Base-by-base conservation (phyloP, 2,797 vertebrate species). In the Cyprinella venusta region DNA sequence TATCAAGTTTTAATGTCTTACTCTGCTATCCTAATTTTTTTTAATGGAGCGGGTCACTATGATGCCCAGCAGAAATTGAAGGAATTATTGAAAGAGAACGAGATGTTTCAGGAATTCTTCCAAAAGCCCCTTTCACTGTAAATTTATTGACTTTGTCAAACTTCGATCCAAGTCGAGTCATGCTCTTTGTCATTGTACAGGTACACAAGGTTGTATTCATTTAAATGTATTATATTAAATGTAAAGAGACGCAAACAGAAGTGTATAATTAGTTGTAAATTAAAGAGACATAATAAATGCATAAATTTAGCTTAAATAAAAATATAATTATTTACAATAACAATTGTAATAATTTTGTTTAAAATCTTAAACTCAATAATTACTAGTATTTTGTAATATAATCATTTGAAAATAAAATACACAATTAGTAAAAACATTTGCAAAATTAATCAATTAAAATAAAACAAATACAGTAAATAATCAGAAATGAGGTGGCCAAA, bases 1-100 rank as follows among this genome's bases (percentile, higher is more conserved):
- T 76, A 70, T 86, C 59, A 82, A 70, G 42, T 76, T 69, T 59
- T 72, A 68, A 86, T 85, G 79, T 65, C 76, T 68, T 79, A 38
- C 54, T 6, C 33, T 40, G 19, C 64, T 69, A 54, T 76, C 64
- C 78, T 64, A 36, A 56, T 79, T 65, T 61, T 64, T 59, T 67
- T 21, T 40, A 2, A 77, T 81, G 42, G 65, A 76, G 19, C 13
- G 6, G 33, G 50, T 64, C 68, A 33, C 33, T 24, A 48, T 72
- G 42, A 61, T 67, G 36, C 64, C 54, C 13, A 15, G 48, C 59
- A 54, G 40, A 80, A 40, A 69, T 52, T 13, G 40, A 24, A 54
- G 24, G 33, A 65, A 10, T 9, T 24, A 36, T 59, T 82, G 24
- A 76, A 76, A 70, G 65, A 63, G 24, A 40, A 74, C 45, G 70